Evolutionary conservation across 92 coral and sea anemone genomes (phyloP).

Genomic region (Epizoanthus scotinus): DNA sequence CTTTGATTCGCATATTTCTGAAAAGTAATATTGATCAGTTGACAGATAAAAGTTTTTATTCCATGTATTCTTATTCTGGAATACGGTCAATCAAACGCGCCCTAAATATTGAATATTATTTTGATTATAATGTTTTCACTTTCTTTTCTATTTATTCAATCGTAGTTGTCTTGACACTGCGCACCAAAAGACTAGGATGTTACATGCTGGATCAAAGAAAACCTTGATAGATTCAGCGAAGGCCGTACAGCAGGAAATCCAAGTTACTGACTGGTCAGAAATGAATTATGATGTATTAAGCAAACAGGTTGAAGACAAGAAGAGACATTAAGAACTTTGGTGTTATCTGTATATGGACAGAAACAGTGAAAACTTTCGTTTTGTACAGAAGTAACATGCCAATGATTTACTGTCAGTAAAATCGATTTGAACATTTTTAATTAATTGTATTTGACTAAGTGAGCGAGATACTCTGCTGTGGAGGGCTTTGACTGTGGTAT

Average conservation of each 20-base stretch:
- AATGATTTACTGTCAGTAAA: slow-evolving; percentile 2
- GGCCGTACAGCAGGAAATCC: slow-evolving; percentile 17
- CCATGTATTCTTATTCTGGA: too few relatives aligned
- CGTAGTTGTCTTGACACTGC: slow-evolving; percentile 23
- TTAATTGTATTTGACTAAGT: neutral
- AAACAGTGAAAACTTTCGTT: neutral
- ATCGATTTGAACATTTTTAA: neutral
- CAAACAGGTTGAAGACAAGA: slow-evolving; percentile 11
- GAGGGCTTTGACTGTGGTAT: too few relatives aligned
- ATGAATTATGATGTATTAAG: slow-evolving; percentile 16
- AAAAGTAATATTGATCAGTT: too few relatives aligned
- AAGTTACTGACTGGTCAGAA: slow-evolving; percentile 12
- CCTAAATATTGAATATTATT: too few relatives aligned
- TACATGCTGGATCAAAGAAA: slow-evolving; percentile 42
- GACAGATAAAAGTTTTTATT: too few relatives aligned
- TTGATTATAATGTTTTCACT: neutral
- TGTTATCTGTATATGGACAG: neutral
- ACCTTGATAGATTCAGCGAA: slow-evolving; percentile 14
- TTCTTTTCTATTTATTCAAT: neutral
- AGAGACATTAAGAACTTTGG: neutral
- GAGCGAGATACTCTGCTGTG: too few relatives aligned
- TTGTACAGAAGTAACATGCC: neutral
- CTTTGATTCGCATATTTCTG: too few relatives aligned
- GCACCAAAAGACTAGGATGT: neutral
- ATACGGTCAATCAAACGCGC: too few relatives aligned